Evolutionary conservation across 2,113 vertebrate genomes (phyloP).

Genomic region (Festucalex cinctus): DNA sequence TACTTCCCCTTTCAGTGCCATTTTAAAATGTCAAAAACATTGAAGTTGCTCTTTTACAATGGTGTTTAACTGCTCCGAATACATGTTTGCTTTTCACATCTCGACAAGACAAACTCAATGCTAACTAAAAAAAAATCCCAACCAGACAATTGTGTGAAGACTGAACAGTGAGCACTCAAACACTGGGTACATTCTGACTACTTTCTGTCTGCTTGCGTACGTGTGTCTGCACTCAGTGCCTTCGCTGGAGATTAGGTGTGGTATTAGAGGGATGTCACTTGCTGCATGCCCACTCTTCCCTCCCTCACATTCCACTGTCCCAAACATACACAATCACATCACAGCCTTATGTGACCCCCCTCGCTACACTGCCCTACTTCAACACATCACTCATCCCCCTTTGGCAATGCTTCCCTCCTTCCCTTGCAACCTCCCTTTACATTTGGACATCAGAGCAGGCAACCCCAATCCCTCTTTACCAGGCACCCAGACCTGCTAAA

Average conservation of each 20-base stretch:
- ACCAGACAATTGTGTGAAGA: background rate
- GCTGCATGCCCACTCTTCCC: constrained; percentile 34
- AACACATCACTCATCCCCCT: constrained; percentile 41
- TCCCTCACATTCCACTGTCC: constrained; percentile 61
- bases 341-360: constrained; percentile 47
- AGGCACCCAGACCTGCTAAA: constrained; percentile 58
- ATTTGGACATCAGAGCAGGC: constrained; percentile 54
- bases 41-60: too few relatives aligned
- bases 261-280: constrained; percentile 59
- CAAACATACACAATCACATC: constrained; percentile 45
- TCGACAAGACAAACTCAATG: background rate
- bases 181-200: background rate
- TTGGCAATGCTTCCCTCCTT: constrained; percentile 27
- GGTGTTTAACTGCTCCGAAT: too few relatives aligned
- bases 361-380: constrained; percentile 34
- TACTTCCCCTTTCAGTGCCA: too few relatives aligned
- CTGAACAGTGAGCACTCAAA: background rate
- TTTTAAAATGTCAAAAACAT: too few relatives aligned
- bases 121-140: background rate
- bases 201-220: constrained; percentile 10
- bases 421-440: constrained; percentile 26
- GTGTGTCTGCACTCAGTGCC: constrained; percentile 34
- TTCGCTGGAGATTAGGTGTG: constrained; percentile 56
- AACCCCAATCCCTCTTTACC: constrained; percentile 49
- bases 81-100: background rate